Percentiles rank a stretch among this genome's conserved stretches.
These are phyloP conservation scores for Linyphia triangularis DNA, from an alignment of 2,888 invertebrate genomes.

Conservation along the genomic window DNA sequence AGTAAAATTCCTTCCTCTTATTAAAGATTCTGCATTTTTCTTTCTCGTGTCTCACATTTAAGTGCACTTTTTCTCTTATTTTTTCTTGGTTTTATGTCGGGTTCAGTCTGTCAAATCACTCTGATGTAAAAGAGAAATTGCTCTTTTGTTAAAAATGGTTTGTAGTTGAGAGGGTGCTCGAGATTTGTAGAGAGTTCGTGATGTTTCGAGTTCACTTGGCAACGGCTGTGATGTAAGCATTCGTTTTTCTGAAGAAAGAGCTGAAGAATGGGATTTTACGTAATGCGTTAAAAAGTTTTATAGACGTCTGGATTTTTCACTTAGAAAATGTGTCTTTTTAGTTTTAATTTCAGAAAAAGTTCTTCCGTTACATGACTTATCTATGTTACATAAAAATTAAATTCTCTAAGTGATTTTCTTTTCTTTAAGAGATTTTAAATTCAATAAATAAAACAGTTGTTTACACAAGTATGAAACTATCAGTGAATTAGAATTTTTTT, in stretches of 20 bases:
- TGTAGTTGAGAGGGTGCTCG: background rate
- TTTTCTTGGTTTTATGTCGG: background rate
- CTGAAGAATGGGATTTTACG: background rate
- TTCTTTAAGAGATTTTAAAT: no score
- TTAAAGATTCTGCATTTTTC: conserved; percentile 22
- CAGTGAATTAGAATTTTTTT: no score
- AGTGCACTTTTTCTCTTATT: conserved; percentile 11
- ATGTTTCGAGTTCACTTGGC: conserved; percentile 1
- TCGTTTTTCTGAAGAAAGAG: background rate
- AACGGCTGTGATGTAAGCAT: background rate
- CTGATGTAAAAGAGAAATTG: conserved; percentile 35
- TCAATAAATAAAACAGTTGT: no score
- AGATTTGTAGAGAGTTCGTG: background rate
- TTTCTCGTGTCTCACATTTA: background rate
- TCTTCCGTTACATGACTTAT: no score
- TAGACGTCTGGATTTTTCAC: no score
- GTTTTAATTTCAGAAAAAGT: no score
- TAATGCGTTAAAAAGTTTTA: background rate
- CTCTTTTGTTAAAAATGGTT: conserved; percentile 17
- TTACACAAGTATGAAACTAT: no score
- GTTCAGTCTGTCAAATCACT: conserved; percentile 24
- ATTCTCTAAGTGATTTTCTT: no score
- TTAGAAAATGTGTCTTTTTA: no score
- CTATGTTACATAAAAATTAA: no score
- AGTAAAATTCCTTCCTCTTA: conserved; percentile 39